phyloP scores from a whole-genome alignment of 1,140 invertebrate species.

The Cyclargus thomasi region DNA sequence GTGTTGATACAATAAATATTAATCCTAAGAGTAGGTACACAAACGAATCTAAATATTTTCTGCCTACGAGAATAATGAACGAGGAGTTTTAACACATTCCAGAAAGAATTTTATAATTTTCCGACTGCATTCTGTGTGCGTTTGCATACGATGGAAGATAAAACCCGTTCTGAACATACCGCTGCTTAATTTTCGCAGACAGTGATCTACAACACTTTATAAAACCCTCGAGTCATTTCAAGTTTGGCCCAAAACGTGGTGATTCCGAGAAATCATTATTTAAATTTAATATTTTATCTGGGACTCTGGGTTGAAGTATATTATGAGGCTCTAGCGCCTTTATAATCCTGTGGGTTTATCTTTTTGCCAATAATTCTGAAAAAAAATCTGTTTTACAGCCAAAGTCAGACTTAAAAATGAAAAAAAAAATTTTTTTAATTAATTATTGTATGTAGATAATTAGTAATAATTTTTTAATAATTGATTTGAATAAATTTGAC shows the following conservation, averaged over 20 bases:
- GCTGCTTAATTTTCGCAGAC: conserved; percentile 46
- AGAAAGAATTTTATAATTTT: conserved; percentile 7
- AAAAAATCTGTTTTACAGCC: no score
- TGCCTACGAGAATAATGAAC: not conserved
- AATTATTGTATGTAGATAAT: no score
- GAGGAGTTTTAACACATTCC: not conserved
- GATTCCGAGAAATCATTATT: conserved; percentile 21
- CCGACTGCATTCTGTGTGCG: conserved; percentile 35
- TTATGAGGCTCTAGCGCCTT: no score
- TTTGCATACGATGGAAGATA: conserved; percentile 29
- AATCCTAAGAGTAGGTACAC: no score
- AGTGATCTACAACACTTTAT: conserved; percentile 51
- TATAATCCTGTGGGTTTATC: no score
- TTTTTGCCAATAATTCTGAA: no score
- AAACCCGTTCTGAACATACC: conserved; percentile 52
- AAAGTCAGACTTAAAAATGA: no score
- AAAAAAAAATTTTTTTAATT: no score
- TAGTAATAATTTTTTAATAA: not conserved
- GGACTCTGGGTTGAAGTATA: no score
- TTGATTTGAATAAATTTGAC: not conserved
- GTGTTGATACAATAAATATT: no score
- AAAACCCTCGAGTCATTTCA: conserved; percentile 24
- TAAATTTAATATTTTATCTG: no score
- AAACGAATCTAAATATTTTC: conserved; percentile 5
- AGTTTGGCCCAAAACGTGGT: not conserved